These are phyloP conservation scores for Troglohyphantes excavatus DNA, from an alignment of 2,888 invertebrate species.

Conservation along the genomic window DNA sequence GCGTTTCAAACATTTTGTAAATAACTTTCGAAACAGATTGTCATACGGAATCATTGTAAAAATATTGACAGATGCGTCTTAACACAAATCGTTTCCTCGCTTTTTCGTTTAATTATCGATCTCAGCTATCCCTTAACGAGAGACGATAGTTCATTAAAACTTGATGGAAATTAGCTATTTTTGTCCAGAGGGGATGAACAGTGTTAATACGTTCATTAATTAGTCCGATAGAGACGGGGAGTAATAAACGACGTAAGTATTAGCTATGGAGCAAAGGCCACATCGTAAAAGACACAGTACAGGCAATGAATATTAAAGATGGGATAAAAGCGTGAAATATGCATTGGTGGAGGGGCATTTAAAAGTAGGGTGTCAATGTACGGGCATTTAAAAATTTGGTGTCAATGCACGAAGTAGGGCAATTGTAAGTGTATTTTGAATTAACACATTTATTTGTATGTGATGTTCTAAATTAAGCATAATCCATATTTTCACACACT, in stretches of 20 bases:
- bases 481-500: no score
- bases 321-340: background rate
- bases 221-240: conserved; percentile 4
- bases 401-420: no score
- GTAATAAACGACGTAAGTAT: conserved; percentile 45
- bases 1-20: no score
- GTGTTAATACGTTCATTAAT: conserved; percentile 45
- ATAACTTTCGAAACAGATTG: no score
- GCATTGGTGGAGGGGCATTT: background rate
- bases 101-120: conserved; percentile 12
- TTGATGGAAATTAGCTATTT: conserved; percentile 29
- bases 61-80: no score
- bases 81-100: background rate
- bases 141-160: conserved; percentile 1
- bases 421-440: no score
- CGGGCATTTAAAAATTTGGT: background rate
- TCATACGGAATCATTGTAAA: no score
- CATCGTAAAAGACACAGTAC: background rate
- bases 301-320: conserved; percentile 19
- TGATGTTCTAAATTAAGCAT: no score
- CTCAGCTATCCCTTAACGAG: background rate
- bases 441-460: no score
- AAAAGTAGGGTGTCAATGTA: conserved; percentile 29
- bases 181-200: conserved; percentile 3
- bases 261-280: conserved; percentile 11